A percentile compares a stretch with the other conserved stretches of the same genome.
Conservation (phyloP, 2,888 invertebrate species). For the Lasioglossum vierecki region DNA sequence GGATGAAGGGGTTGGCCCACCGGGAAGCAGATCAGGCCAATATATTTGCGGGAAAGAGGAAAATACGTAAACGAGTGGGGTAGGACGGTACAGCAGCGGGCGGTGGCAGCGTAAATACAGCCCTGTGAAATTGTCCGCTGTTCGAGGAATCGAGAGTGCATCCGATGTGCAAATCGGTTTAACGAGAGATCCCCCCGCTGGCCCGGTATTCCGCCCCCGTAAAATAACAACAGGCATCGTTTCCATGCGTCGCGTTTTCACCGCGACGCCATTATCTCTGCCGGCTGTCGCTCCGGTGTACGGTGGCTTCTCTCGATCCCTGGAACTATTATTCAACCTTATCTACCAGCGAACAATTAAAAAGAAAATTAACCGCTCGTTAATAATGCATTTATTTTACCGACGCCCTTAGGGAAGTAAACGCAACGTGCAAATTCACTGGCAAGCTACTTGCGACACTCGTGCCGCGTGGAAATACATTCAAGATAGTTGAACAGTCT, state of each 20-base stretch:
- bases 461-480: background rate
- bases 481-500: background rate
- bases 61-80: constrained; percentile 54
- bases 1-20: background rate
- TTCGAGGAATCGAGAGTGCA: constrained; percentile 74
- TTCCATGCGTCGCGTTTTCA: constrained; percentile 71
- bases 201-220: constrained; percentile 58
- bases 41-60: constrained; percentile 49
- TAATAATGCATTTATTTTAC: background rate
- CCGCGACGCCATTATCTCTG: constrained; percentile 70
- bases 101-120: constrained; percentile 56
- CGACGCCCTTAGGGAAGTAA: background rate
- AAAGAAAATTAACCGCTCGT: background rate
- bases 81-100: constrained; percentile 12
- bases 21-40: constrained; percentile 30
- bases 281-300: constrained; percentile 22
- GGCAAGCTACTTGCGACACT: background rate
- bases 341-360: background rate
- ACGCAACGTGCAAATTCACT: background rate
- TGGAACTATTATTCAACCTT: constrained; percentile 20
- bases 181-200: constrained; percentile 67
- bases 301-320: constrained; percentile 3
- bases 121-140: constrained; percentile 76
- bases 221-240: constrained; percentile 78
- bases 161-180: constrained; percentile 81